Evolutionary conservation across 2,113 vertebrate species (phyloP).

Genomic region (Aix galericulata): DNA sequence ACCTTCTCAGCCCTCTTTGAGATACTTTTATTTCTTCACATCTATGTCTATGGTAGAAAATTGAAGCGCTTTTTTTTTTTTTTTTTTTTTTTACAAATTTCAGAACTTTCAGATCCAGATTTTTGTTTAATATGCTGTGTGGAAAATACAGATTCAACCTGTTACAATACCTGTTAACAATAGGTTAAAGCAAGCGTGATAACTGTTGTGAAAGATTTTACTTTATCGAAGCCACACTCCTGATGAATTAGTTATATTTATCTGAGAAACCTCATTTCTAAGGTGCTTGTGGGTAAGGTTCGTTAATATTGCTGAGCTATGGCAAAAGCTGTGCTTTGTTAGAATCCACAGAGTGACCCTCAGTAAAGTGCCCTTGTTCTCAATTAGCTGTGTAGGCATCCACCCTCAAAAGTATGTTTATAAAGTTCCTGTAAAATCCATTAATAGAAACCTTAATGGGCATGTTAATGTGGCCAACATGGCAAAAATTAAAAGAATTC

Average conservation of each 20-base stretch:
- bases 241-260: neutral
- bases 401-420: no score
- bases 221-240: neutral
- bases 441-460: neutral
- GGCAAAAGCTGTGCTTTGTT: neutral
- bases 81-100: neutral
- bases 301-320: neutral
- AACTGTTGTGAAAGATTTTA: neutral
- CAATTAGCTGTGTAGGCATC: neutral
- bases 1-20: neutral
- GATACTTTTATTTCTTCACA: neutral
- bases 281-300: neutral
- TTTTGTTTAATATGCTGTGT: neutral
- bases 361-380: neutral
- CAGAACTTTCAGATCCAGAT: neutral
- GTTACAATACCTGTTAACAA: neutral
- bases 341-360: neutral
- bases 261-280: neutral
- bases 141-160: neutral
- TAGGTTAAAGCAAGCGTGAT: neutral
- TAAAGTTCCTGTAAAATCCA: neutral
- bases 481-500: neutral
- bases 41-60: neutral
- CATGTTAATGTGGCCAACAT: neutral
- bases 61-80: neutral